Evolutionary conservation across 2,888 invertebrate genomes (phyloP).

Genomic region (Xanthostigma xanthostigma): DNA sequence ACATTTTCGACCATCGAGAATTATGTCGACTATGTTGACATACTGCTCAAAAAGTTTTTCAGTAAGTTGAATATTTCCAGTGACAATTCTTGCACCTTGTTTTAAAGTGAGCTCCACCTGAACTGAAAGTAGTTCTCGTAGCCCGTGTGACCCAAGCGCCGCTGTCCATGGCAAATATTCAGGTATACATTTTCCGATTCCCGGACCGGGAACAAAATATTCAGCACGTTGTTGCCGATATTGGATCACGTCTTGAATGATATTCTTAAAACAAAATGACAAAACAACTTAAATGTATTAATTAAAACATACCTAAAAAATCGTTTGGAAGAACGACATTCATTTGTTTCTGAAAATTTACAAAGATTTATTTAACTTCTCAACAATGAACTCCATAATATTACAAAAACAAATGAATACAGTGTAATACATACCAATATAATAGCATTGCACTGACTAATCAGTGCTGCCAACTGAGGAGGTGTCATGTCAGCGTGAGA

Average conservation of each 20-base stretch:
- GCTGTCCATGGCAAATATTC: conserved; percentile 69
- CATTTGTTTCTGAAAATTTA: not conserved
- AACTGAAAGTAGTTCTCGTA: conserved; percentile 32
- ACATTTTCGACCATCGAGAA: conserved; percentile 54
- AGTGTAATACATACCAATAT: conserved; percentile 29
- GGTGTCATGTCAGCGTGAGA: conserved; percentile 42
- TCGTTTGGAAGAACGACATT: not conserved
- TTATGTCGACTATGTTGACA: conserved; percentile 51
- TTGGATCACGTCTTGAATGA: conserved; percentile 32
- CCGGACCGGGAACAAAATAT: conserved; percentile 31
- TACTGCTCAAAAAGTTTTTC: conserved; percentile 52
- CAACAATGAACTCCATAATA: not conserved
- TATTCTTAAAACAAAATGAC: conserved; percentile 1
- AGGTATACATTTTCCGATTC: conserved; percentile 24
- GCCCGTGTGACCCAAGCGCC: conserved; percentile 36
- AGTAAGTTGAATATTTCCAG: conserved; percentile 37
- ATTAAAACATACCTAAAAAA: conserved; percentile 1
- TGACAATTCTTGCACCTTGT: conserved; percentile 35
- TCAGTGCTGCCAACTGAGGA: conserved; percentile 35
- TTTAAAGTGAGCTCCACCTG: conserved; percentile 29
- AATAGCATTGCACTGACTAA: conserved; percentile 41
- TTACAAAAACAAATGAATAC: not conserved
- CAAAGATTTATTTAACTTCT: too few species aligned
- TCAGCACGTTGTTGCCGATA: conserved; percentile 42
- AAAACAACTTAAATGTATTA: conserved; percentile 1